Conservation (phyloP, 2,113 vertebrate genomes). For the Gasterosteus aculeatus region DNA sequence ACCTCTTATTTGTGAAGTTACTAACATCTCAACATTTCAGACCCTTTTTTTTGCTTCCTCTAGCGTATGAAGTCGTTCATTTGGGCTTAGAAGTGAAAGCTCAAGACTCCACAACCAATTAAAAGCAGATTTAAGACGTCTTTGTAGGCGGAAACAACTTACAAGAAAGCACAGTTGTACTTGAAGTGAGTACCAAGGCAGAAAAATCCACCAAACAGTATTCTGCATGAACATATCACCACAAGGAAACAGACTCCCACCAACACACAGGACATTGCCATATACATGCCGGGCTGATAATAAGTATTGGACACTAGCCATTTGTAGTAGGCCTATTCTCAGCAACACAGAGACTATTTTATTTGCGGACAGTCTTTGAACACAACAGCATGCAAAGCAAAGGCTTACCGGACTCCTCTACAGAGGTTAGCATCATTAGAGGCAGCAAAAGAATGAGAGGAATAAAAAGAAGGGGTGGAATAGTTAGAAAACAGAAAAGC, state of each 20-base stretch:
- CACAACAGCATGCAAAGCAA: conserved; percentile 38
- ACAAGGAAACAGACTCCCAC: neutral
- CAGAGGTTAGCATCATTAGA: conserved; percentile 76
- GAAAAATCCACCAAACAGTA: conserved; percentile 8
- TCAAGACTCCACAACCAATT: conserved; percentile 51
- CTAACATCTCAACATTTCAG: conserved; percentile 12
- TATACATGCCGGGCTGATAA: neutral
- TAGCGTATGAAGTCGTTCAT: conserved; percentile 3
- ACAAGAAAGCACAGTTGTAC: conserved; percentile 2
- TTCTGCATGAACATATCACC: neutral
- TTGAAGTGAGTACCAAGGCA: conserved; percentile 5
- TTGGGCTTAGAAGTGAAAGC: neutral
- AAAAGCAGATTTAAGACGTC: conserved; percentile 60
- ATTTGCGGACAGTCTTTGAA: neutral
- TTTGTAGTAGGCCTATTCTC: neutral
- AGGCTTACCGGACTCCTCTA: conserved; percentile 98
- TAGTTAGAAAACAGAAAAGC: conserved; percentile 13
- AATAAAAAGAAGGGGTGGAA: conserved; percentile 6
- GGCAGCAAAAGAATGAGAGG: conserved; percentile 37
- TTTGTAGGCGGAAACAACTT: conserved; percentile 48
- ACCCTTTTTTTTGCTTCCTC: conserved; percentile 22
- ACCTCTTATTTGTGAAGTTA: neutral
- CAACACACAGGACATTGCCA: neutral
- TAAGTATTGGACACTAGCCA: neutral
- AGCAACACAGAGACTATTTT: conserved; percentile 3